Evolutionary conservation across 2,113 vertebrate genomes (phyloP).

Genomic region (Bambusicola thoracicus): DNA sequence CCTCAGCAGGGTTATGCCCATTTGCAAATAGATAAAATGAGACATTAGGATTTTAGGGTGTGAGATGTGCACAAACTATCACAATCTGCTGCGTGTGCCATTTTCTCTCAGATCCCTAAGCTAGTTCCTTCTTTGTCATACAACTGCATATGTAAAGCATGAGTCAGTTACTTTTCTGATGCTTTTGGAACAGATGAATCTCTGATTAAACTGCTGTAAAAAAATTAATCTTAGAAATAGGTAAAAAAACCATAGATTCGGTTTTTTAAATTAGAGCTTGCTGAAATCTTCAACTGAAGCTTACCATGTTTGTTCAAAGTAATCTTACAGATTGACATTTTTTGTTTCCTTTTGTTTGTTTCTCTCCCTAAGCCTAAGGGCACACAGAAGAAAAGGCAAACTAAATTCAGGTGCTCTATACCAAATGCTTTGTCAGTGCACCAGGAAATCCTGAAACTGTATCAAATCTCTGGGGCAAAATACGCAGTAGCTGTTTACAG

Average conservation of each 20-base stretch:
- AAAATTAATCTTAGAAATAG: background rate
- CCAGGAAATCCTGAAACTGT: background rate
- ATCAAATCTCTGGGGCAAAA: background rate
- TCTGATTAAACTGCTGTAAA: constrained; percentile 15
- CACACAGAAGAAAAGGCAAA: background rate
- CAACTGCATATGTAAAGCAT: background rate
- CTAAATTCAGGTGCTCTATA: background rate
- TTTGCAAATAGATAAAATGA: background rate
- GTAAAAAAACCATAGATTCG: constrained; percentile 9
- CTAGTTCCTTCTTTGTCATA: background rate
- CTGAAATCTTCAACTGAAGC: background rate
- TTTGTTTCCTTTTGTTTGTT: background rate
- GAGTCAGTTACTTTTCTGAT: constrained; percentile 6
- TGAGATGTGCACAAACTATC: background rate
- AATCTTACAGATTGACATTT: background rate
- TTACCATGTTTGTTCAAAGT: background rate
- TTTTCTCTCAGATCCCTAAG: background rate
- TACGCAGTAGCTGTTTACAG: background rate
- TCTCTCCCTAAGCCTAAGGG: background rate
- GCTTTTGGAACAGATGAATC: background rate
- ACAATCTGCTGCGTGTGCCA: background rate
- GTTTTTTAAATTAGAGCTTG: constrained; percentile 9
- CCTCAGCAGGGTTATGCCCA: background rate
- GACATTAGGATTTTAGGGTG: background rate
- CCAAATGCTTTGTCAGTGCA: background rate